Percentiles rank a stretch among this genome's conserved stretches.
These are phyloP conservation scores for Eristalis intricaria DNA, from an alignment of 2,888 invertebrate genomes.

Conservation along the genomic window DNA sequence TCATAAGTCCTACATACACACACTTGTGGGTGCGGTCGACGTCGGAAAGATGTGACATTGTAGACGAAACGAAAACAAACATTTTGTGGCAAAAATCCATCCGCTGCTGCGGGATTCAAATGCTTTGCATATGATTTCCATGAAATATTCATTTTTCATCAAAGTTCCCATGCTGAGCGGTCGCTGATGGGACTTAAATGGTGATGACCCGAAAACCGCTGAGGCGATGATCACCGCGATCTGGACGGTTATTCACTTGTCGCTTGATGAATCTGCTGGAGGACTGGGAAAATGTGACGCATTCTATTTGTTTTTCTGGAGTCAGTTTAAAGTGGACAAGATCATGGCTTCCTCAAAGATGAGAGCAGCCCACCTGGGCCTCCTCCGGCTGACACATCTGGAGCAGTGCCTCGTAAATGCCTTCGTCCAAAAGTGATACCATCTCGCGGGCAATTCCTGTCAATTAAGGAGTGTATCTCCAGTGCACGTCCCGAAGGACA, in stretches of 20 bases:
- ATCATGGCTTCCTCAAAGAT: not conserved
- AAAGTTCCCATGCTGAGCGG: not conserved
- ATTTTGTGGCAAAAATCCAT: not conserved
- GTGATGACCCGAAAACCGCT: not conserved
- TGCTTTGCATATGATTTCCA: not conserved
- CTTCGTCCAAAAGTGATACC: not conserved
- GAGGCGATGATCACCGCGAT: not conserved
- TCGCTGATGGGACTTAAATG: not conserved
- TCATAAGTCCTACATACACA: not conserved
- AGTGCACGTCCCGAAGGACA: not conserved
- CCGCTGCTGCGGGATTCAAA: not conserved
- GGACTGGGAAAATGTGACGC: not conserved
- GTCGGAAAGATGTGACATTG: not conserved
- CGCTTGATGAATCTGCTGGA: not conserved
- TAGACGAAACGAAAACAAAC: not conserved
- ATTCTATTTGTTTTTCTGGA: not conserved
- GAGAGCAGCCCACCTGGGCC: too few relatives aligned
- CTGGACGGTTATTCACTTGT: conserved; percentile 12
- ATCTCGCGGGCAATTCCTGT: not conserved
- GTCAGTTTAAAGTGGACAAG: not conserved
- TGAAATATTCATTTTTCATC: not conserved
- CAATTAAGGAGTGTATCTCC: not conserved
- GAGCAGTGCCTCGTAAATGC: too few relatives aligned
- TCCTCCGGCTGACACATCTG: too few relatives aligned
- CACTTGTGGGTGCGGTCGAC: not conserved